Conservation (phyloP, 1,140 invertebrate species). For the Trichonephila clavata region DNA sequence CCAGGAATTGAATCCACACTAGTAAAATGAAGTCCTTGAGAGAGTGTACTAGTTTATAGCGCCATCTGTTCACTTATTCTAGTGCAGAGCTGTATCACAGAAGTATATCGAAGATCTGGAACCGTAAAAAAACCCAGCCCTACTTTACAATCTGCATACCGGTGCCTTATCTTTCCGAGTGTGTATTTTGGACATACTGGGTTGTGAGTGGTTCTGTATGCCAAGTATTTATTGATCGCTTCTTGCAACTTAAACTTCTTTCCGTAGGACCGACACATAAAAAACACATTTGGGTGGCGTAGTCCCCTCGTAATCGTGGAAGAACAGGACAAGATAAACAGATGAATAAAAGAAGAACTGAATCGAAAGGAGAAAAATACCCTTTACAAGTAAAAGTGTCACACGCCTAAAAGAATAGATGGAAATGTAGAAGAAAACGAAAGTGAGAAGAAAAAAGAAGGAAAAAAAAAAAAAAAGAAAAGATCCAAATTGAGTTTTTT, state of each 20-base stretch:
- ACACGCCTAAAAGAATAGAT: conserved; percentile 55
- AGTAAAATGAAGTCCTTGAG: background rate
- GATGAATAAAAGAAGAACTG: conserved; percentile 39
- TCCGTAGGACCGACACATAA: conserved; percentile 26
- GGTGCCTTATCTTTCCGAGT: background rate
- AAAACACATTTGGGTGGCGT: conserved; percentile 48
- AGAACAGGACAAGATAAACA: conserved; percentile 51
- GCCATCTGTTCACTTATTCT: background rate
- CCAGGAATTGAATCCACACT: too few relatives aligned
- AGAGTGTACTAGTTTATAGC: background rate
- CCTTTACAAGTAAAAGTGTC: conserved; percentile 44
- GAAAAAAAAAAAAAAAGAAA: background rate
- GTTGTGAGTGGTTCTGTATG: background rate
- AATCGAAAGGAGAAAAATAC: conserved; percentile 56
- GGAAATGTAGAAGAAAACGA: conserved; percentile 41
- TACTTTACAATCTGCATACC: conserved; percentile 30
- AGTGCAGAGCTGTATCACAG: background rate
- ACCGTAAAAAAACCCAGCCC: background rate
- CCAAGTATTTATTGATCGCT: conserved; percentile 53
- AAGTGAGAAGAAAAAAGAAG: background rate
- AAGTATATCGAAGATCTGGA: background rate
- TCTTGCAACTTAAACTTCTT: conserved; percentile 44
- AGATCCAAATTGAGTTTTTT: conserved; percentile 47
- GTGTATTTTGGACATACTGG: background rate
- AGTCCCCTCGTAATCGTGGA: background rate